A percentile compares a stretch with the other conserved stretches of the same genome.
These are phyloP conservation scores for Cryptocheilus praepositus DNA, from an alignment of 2,888 invertebrate species.

Conservation along the genomic window DNA sequence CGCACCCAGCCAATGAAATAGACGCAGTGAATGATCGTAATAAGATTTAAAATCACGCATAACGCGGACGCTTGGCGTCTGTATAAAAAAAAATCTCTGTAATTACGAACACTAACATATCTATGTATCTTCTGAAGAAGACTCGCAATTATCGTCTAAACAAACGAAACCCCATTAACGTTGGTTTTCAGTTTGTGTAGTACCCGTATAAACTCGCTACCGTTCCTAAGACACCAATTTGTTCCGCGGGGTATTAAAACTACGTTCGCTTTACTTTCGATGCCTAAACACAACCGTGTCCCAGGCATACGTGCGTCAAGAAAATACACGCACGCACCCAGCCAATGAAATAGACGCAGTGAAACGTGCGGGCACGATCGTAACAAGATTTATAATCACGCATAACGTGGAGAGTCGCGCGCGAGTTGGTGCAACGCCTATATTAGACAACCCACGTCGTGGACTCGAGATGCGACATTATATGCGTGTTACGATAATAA, in stretches of 20 bases:
- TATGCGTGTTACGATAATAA: conserved; percentile 58
- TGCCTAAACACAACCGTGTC: conserved; percentile 23
- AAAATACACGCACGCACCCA: not conserved
- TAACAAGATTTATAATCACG: conserved; percentile 55
- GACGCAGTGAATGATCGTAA: not conserved
- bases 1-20: not conserved
- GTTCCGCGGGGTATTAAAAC: no score
- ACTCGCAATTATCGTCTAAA: no score
- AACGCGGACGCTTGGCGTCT: not conserved
- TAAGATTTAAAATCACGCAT: no score
- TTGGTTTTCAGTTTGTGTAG: no score
- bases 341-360: not conserved
- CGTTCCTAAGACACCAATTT: no score
- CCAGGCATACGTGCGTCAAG: not conserved
- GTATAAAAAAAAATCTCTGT: no score
- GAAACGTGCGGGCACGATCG: conserved; percentile 33
- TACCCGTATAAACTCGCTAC: no score
- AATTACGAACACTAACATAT: no score
- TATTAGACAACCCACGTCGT: conserved; percentile 51
- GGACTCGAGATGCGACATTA: conserved; percentile 53
- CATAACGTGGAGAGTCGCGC: conserved; percentile 27
- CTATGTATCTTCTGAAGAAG: no score
- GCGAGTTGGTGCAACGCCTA: conserved; percentile 47
- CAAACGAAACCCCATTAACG: no score
- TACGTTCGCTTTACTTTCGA: not conserved